phyloP scores from a whole-genome alignment of 2,113 vertebrate genomes.

The Scomber colias region DNA sequence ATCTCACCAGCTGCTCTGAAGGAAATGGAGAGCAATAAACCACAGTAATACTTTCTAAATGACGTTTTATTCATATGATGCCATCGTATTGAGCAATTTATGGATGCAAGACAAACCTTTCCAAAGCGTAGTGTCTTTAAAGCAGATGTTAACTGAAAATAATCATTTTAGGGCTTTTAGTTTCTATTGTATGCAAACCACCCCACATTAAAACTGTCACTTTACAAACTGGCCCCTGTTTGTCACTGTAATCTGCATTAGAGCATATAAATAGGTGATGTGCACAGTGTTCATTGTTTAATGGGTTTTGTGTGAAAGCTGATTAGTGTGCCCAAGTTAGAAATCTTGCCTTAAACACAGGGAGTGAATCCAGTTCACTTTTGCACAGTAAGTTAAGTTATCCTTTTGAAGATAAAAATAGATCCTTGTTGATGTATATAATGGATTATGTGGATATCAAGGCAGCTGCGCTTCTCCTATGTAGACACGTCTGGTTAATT shows the following conservation, averaged over 20 bases:
- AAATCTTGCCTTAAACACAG: not conserved
- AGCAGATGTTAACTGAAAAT: no score
- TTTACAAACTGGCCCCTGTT: not conserved
- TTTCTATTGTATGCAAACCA: no score
- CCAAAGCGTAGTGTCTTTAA: not conserved
- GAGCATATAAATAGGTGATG: not conserved
- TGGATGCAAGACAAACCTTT: no score
- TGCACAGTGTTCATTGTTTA: not conserved
- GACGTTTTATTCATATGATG: no score
- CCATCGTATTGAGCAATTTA: no score
- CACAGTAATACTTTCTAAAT: not conserved
- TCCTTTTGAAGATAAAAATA: constrained; percentile 27
- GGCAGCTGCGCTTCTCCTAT: constrained; percentile 21
- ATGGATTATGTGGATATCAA: constrained; percentile 33
- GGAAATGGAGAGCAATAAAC: not conserved
- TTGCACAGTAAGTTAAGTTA: constrained; percentile 15
- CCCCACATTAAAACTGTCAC: no score
- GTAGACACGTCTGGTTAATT: constrained; percentile 65
- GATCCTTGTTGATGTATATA: constrained; percentile 7
- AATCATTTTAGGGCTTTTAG: no score
- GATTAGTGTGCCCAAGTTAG: not conserved
- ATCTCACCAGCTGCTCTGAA: constrained; percentile 7
- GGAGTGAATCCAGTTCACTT: not conserved
- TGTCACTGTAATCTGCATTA: not conserved
- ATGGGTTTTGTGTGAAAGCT: constrained; percentile 6